Base-by-base conservation (phyloP, 2,888 invertebrate genomes). In the Kuschelorhynchus macadamiae region DNA sequence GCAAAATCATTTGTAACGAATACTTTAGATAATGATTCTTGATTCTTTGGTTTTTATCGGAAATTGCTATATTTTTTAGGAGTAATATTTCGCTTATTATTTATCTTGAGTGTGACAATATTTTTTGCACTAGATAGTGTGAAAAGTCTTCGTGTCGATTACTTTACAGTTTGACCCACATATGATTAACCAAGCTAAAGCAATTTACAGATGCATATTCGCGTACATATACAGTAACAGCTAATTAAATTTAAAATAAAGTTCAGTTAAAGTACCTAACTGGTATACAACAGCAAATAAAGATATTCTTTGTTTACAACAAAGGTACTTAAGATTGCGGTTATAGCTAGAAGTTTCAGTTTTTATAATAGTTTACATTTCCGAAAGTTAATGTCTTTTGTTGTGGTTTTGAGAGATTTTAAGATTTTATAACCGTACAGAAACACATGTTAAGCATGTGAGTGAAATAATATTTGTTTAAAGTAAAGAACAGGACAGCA, bases 1-100 rank as follows among this genome's bases (percentile, higher is more conserved):
- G 53, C 62, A 53, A 53, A 44, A 59, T 39, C 20, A 53, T 42
- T 62, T 33, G 25, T 49, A 49, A n/a, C 12, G 21, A 21, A 30
- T 21, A 49, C 30, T 49, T 25, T 7, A 49, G 44, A 30, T 57
- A 57, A 57, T 44, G 42, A 14, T 44, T 44, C 44, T 44, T 44
- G 25, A 7, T 25, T 25, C 25, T 25, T 25, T 9, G 7, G 2
- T 18, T 21, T 9, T 9, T 20, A 47, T 5, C 47, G 47, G 47
- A 47, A 47, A 44, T 44, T 25, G 25, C 25, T 5, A 7, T 25
- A 25, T 5, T 25, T 25, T 25, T 25, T 25, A n/a, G n/a, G n/a
- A n/a, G n/a, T n/a, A n/a, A n/a, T n/a, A n/a, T n/a, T n/a, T n/a
- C n/a, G n/a, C n/a, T n/a, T n/a, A n/a, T n/a, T n/a, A n/a, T n/a